Conservation (phyloP, 2,797 vertebrate genomes). For the Yasuhikotakia modesta region DNA sequence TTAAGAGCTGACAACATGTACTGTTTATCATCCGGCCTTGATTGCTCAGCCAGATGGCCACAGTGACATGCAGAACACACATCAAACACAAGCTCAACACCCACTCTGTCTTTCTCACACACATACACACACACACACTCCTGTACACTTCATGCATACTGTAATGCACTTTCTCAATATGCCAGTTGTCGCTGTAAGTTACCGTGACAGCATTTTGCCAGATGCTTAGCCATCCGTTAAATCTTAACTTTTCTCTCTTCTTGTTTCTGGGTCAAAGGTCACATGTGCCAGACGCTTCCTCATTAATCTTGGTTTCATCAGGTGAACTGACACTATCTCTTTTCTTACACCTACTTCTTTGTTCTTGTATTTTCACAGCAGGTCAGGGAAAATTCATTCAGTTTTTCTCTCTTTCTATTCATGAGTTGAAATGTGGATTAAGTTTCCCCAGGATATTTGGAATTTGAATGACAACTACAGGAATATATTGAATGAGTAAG, state of each 20-base stretch:
- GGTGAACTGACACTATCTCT: neutral
- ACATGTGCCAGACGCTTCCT: conserved; percentile 21
- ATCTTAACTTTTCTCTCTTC: neutral
- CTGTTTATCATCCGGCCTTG: conserved; percentile 33
- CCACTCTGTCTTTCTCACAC: conserved; percentile 22
- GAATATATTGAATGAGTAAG: too few relatives aligned
- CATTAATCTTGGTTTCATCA: conserved; percentile 35
- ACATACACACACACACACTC: conserved; percentile 5
- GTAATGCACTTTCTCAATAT: conserved; percentile 30
- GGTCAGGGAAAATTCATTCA: too few relatives aligned
- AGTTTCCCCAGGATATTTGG: too few relatives aligned
- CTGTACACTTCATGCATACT: conserved; percentile 9
- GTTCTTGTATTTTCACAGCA: too few relatives aligned
- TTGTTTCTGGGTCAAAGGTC: conserved; percentile 21
- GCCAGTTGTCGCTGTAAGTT: conserved; percentile 38
- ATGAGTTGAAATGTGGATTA: too few relatives aligned
- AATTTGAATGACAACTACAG: too few relatives aligned
- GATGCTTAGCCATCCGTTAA: conserved; percentile 23
- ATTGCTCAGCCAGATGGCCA: conserved; percentile 37
- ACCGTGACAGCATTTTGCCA: conserved; percentile 32
- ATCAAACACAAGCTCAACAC: conserved; percentile 45
- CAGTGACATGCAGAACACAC: conserved; percentile 15
- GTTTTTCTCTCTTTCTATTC: too few relatives aligned
- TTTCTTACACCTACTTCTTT: neutral
- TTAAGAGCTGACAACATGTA: conserved; percentile 32